Evolutionary conservation across 35 echinoderm and acorn worm genomes (phyloP).

Genomic region (Ophiothrix spiculata): DNA sequence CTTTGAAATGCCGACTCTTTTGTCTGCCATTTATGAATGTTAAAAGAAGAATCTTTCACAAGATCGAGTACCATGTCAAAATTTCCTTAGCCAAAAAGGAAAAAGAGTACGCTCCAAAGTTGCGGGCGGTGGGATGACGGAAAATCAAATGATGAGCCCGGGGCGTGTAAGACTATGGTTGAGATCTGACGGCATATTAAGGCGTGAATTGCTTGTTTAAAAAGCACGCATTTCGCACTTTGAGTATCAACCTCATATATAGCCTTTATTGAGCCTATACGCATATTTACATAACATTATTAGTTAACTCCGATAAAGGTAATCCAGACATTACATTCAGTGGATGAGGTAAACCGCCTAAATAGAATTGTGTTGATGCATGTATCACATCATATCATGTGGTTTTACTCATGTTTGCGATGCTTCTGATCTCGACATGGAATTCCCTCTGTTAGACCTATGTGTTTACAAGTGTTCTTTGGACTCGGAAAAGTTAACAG

Average conservation of each 20-base stretch:
- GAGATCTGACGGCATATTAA: not conserved
- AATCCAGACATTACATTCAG: not conserved
- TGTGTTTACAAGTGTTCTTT: too few relatives aligned
- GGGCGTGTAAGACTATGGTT: not conserved
- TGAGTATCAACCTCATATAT: not conserved
- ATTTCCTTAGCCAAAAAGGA: not conserved
- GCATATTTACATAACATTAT: slow-evolving; percentile 2
- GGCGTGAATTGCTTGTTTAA: not conserved
- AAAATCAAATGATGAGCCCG: not conserved
- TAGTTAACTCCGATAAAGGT: not conserved
- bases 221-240: not conserved
- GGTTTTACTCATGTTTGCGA: too few relatives aligned
- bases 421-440: too few relatives aligned
- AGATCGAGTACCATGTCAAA: not conserved
- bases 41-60: too few relatives aligned
- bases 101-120: not conserved
- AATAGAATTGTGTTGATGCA: too few relatives aligned
- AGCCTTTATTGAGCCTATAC: not conserved
- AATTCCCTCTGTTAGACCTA: too few relatives aligned
- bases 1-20: too few relatives aligned
- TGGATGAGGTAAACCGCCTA: not conserved
- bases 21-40: too few relatives aligned
- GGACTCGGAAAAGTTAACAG: too few relatives aligned
- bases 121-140: not conserved
- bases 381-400: too few relatives aligned